A percentile compares a stretch with the other conserved stretches of the same genome.
Conservation (phyloP, 2,888 invertebrate genomes). For the Melolontha melolontha region DNA sequence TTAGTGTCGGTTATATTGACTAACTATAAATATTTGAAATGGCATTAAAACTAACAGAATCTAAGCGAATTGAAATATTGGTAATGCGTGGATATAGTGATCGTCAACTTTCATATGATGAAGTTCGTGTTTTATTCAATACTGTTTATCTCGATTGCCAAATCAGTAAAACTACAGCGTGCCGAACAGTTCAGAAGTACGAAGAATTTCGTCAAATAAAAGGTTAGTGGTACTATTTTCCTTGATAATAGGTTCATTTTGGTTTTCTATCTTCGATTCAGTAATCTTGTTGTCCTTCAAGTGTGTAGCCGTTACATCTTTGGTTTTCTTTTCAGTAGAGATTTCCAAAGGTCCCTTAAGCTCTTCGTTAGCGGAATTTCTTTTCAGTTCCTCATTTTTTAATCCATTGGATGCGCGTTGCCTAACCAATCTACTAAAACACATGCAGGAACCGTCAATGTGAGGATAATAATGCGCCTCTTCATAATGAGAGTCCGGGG, state of each 20-base stretch:
- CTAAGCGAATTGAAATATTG: too few species aligned
- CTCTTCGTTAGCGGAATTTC: background rate
- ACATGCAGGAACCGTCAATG: slow-evolving; percentile 42
- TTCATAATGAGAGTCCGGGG: slow-evolving; percentile 10
- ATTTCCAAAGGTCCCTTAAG: slow-evolving; percentile 2
- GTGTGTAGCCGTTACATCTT: background rate
- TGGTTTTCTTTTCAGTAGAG: slow-evolving; percentile 12
- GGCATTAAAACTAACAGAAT: too few species aligned
- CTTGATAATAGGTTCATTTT: background rate
- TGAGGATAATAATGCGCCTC: slow-evolving; percentile 38
- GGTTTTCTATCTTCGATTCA: slow-evolving; percentile 25
- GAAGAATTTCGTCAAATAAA: too few species aligned
- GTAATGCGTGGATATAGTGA: too few species aligned
- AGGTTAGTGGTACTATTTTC: slow-evolving; percentile 18
- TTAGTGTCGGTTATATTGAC: too few species aligned
- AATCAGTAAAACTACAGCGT: too few species aligned
- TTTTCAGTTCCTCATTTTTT: slow-evolving; percentile 20
- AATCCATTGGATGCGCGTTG: background rate
- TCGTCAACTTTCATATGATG: too few species aligned
- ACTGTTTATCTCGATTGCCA: too few species aligned
- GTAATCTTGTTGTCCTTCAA: slow-evolving; percentile 9
- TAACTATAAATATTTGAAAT: too few species aligned
- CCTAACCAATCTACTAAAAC: slow-evolving; percentile 37
- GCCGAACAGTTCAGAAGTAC: too few species aligned
- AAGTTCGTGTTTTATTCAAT: too few species aligned